Conservation (phyloP, 2,113 vertebrate genomes). For the Eclectus roratus region DNA sequence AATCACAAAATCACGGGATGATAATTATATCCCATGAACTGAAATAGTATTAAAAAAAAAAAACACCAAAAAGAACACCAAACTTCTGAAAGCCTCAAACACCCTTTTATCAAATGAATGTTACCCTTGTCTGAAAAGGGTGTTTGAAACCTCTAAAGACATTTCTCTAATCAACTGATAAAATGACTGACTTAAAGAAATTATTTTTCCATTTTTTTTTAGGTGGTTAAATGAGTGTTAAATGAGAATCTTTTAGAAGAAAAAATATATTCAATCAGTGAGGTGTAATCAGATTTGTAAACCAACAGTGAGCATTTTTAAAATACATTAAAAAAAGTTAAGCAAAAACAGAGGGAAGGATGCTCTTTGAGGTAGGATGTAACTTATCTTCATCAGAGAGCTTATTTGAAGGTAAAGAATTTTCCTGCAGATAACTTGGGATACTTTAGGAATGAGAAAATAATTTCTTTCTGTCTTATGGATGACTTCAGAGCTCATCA, state of each 20-base stretch:
- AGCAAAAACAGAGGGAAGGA: background rate
- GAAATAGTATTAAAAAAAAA: background rate
- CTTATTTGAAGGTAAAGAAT: background rate
- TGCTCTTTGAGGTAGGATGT: background rate
- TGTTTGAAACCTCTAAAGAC: background rate
- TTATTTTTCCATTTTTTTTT: background rate
- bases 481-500: background rate
- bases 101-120: background rate
- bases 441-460: background rate
- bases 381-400: background rate
- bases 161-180: background rate
- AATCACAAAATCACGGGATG: background rate
- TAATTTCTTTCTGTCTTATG: background rate
- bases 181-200: background rate
- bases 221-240: background rate
- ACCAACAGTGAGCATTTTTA: background rate
- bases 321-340: background rate
- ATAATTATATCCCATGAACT: background rate
- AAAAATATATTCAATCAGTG: background rate
- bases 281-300: background rate
- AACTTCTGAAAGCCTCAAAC: background rate
- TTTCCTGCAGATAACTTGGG: background rate
- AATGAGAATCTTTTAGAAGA: background rate
- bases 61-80: fast-evolving
- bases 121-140: background rate